Evolutionary conservation across 2,888 invertebrate species (phyloP).

Genomic region (Scaptomyza parva): DNA sequence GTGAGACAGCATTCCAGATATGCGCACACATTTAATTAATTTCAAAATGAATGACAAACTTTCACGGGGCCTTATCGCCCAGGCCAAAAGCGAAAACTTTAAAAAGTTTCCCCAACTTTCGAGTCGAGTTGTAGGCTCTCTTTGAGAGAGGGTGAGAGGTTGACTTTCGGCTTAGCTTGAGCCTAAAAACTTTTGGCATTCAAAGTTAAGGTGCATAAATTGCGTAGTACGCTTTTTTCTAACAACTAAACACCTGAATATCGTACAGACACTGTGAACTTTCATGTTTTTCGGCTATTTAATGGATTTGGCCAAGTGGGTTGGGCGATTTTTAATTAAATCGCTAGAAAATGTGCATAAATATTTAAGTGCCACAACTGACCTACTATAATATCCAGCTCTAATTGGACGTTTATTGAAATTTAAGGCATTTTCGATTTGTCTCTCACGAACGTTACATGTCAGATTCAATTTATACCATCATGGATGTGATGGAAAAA

Average conservation of each 20-base stretch:
- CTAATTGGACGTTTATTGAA: too few relatives aligned
- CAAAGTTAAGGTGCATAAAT: conserved; percentile 59
- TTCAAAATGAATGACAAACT: conserved; percentile 65
- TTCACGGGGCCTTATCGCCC: conserved; percentile 54
- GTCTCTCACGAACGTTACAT: too few relatives aligned
- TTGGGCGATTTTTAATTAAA: conserved; percentile 44
- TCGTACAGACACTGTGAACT: conserved; percentile 27
- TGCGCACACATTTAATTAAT: conserved; percentile 67
- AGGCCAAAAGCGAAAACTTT: conserved; percentile 57
- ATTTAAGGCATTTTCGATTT: too few relatives aligned
- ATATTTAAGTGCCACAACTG: too few relatives aligned
- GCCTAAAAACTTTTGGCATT: conserved; percentile 60
- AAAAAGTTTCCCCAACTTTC: conserved; percentile 41
- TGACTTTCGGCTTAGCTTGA: conserved; percentile 49
- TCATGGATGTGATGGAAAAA: too few relatives aligned
- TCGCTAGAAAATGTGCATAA: not conserved
- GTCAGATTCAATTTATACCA: too few relatives aligned
- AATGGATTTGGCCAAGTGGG: conserved; percentile 21
- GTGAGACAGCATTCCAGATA: conserved; percentile 39
- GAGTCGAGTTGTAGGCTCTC: not conserved
- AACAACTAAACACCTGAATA: conserved; percentile 63
- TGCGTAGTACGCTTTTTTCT: conserved; percentile 48
- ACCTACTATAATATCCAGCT: too few relatives aligned
- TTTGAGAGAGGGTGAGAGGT: not conserved
- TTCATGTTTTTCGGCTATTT: conserved; percentile 24